A percentile compares a stretch with the other conserved stretches of the same genome.
Evolutionary conservation across 1,140 invertebrate genomes (phyloP).

Genomic region (Trachymyrmex septentrionalis): DNA sequence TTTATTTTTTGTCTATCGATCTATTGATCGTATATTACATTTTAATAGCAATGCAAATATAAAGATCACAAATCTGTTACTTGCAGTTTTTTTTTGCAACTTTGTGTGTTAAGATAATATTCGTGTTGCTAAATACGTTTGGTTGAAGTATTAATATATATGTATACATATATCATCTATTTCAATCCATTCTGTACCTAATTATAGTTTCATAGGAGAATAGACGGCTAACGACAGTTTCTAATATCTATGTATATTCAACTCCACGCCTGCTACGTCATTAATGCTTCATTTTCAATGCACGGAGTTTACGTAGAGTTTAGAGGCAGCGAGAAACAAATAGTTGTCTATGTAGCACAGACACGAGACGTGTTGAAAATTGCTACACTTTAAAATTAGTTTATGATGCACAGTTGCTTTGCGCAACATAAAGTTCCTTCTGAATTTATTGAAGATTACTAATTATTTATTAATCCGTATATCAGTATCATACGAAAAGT

Average conservation of each 20-base stretch:
- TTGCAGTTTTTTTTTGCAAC: background rate
- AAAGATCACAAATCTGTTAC: background rate
- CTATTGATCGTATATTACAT: background rate
- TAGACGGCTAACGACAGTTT: conserved; percentile 10
- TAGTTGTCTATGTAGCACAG: conserved; percentile 36
- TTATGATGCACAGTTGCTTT: background rate
- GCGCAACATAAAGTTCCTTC: background rate
- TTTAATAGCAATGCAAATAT: background rate
- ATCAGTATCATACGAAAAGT: background rate
- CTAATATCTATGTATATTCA: conserved; percentile 12
- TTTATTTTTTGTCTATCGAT: background rate
- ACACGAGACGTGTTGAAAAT: conserved; percentile 26
- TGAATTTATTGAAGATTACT: background rate
- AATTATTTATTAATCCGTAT: background rate
- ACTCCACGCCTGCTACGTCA: background rate
- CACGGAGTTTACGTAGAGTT: background rate
- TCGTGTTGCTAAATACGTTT: no score
- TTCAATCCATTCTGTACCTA: background rate
- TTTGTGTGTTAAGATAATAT: background rate
- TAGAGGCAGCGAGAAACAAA: conserved; percentile 7
- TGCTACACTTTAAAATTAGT: conserved; percentile 13
- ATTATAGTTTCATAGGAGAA: conserved; percentile 18
- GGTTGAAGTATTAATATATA: no score
- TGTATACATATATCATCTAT: no score
- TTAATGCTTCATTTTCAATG: background rate